Evolutionary conservation across 2,113 vertebrate species (phyloP), one percentile per base, ranked within the genome.

Genomic region (Apus apus): DNA sequence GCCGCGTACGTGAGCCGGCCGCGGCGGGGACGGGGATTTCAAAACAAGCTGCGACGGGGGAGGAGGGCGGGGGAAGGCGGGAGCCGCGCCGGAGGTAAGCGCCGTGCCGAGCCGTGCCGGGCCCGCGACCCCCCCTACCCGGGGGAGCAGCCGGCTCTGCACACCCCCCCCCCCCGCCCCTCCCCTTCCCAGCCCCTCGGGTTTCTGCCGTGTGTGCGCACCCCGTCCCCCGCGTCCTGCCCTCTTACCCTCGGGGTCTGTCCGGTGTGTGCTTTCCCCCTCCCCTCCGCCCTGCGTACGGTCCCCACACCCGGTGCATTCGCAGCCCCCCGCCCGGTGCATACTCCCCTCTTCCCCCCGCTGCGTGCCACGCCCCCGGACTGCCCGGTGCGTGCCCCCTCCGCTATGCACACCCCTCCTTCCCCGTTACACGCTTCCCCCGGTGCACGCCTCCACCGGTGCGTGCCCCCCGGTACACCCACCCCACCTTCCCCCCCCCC

Each of bases 41-140:
- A 95, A 90, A 90, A 93, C 94, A 95, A 83, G 93, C 85, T 74
- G 51, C 74, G 66, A 71, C 71, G 77, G 58, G 40, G 48, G 75
- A 50, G 68, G 51, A 46, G 43, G 48, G 51, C 16, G 54, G 53
- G 36, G 70, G 46, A 36, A 61, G 48, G 75, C 46, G 53, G 87
- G 70, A 74, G 78, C 46, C 38, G 70, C n/a, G 54, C 46, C 15
- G 73, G 77, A 46, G 56, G 70, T 75, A 61, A 53, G 56, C 38
- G 58, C 66, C 18, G 70, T n/a, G n/a, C n/a, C n/a, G n/a, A 58
- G 43, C 66, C 29, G 54, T 45, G 45, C 79, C 34, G 66, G 43
- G 79, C 50, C 50, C 76, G 8, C 29, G 43, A 48, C 26, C 65
- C 13, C 23, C 15, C 57, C 19, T n/a, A n/a, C n/a, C 11, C 22